Base-by-base conservation (phyloP, 1,140 invertebrate genomes). In the Lanistes nyassanus region DNA sequence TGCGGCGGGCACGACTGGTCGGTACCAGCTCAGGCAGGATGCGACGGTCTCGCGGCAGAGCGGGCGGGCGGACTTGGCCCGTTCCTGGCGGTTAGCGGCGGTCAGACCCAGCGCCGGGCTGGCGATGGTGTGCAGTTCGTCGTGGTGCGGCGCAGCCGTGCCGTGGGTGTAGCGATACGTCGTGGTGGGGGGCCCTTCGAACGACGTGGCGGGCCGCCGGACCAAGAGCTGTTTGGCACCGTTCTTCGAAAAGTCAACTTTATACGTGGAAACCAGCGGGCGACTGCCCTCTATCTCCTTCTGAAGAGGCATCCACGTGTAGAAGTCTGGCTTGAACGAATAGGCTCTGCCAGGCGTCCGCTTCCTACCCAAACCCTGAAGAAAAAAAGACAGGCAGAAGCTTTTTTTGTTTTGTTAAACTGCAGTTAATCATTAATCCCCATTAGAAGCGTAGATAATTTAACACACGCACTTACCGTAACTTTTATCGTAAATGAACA, bases 121-220 rank as follows among this genome's bases (percentile, higher is more conserved):
- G 72, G 82, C 84, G 79, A 83, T 83, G 31, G 81, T 79, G 74
- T 82, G 79, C 34, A 88, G 82, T 4, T 73, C 36, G 13, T 81
- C 78, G 64, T 76, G 79, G 72, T 86, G 84, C 13, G 84, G 84
- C 26, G 82, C 78, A 37, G 71, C 81, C 51, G 71, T 76, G 21
- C 85, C 81, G 76, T 88, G 85, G 23, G 83, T 73, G 72, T 87
- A 87, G 23, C 86, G 73, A 76, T 87, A 88, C 9, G 82, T 83
- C n/a, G 86, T 87, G 53, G 83, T 85, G 56, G 80, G 74, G 7
- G 76, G 74, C 42, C 81, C 80, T 65, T 86, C 85, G 78, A 87
- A 87, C 26, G 84, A 86, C 23, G 85, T 86, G 69, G 80, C 79
- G 29, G 85, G 85, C 23, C 82, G 76, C 56, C 83, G 79, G 1